phyloP scores from a whole-genome alignment of 2,888 invertebrate genomes.

The Diarsia dahlii region DNA sequence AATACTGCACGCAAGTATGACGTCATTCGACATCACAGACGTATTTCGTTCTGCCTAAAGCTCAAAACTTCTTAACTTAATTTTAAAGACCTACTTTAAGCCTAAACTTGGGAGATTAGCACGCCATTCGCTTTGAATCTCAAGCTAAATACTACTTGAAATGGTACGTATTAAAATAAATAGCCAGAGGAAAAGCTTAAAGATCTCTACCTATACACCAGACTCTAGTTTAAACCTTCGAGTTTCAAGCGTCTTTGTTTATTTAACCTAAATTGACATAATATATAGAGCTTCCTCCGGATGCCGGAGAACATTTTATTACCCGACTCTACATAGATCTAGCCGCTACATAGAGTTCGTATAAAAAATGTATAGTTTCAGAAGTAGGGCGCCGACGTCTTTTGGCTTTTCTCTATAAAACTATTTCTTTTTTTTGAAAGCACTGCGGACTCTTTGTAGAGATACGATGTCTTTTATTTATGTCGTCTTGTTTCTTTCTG shows the following conservation, averaged over 20 bases:
- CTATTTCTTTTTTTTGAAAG: conserved; percentile 58
- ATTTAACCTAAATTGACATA: conserved; percentile 50
- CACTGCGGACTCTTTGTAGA: conserved; percentile 39
- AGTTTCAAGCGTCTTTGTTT: conserved; percentile 34
- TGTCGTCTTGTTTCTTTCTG: conserved; percentile 24
- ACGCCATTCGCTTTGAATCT: conserved; percentile 14
- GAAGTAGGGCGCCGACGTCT: conserved; percentile 54
- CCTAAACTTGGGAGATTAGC: conserved; percentile 1
- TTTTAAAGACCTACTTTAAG: conserved; percentile 19
- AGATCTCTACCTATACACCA: neutral
- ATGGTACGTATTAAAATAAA: conserved; percentile 1
- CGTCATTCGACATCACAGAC: neutral
- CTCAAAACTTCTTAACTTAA: conserved; percentile 2
- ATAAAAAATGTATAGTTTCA: conserved; percentile 64
- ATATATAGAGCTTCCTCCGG: conserved; percentile 18
- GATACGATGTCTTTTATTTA: conserved; percentile 53
- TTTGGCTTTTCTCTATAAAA: conserved; percentile 49
- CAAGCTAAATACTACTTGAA: conserved; percentile 4
- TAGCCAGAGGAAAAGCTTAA: neutral
- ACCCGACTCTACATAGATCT: conserved; percentile 49
- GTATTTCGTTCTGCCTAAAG: neutral
- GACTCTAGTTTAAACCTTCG: conserved; percentile 26
- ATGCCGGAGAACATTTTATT: conserved; percentile 58
- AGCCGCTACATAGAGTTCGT: conserved; percentile 37
- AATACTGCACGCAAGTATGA: neutral